Evolutionary conservation across 64 coral and sea anemone genomes (phyloP).

Genomic region (Dendrophyllia cribrosa): DNA sequence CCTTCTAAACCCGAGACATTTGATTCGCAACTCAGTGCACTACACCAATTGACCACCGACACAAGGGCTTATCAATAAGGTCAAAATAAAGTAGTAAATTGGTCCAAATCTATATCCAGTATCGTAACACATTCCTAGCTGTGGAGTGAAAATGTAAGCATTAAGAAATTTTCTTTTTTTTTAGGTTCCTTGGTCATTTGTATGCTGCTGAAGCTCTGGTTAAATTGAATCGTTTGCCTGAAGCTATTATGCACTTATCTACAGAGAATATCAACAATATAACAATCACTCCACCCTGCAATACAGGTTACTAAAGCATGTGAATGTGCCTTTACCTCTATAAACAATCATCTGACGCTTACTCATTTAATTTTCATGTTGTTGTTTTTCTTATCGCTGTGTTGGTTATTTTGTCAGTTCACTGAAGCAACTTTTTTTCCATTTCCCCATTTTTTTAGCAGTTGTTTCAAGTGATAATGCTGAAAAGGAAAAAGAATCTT

Average conservation of each 20-base stretch:
- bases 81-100: too few species aligned
- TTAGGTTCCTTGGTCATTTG: conserved; percentile 93
- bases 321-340: too few species aligned
- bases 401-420: not conserved
- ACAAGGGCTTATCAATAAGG: too few species aligned
- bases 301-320: not conserved
- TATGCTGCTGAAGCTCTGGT: conserved; percentile 94
- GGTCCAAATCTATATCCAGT: too few species aligned
- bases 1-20: too few species aligned
- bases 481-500: conserved; percentile 72
- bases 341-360: conserved; percentile 34
- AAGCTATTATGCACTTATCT: conserved; percentile 89
- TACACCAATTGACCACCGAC: too few species aligned
- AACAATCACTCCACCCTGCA: conserved; percentile 17
- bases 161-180: not conserved
- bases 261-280: conserved; percentile 88
- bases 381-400: not conserved
- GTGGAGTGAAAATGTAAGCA: not conserved
- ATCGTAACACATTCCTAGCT: too few species aligned
- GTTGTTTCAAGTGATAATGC: conserved; percentile 35
- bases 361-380: not conserved
- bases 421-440: not conserved
- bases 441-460: conserved; percentile 1
- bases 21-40: too few species aligned
- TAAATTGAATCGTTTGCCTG: conserved; percentile 81